phyloP scores from a whole-genome alignment of 2,113 vertebrate genomes.

The Pangasianodon hypophthalmus region DNA sequence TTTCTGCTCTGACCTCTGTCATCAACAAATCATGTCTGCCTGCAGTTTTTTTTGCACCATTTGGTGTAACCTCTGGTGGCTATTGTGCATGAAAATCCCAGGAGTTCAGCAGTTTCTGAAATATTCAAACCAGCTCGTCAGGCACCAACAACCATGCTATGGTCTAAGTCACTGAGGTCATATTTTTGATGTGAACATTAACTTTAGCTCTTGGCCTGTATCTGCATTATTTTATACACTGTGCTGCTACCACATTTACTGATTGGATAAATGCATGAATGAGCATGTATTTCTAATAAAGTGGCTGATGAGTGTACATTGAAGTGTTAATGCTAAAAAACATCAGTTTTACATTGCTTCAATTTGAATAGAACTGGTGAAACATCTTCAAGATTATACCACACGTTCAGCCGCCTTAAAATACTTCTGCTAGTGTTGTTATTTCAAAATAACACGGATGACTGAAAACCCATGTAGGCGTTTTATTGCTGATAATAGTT shows the following conservation, averaged over 20 bases:
- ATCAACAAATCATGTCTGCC: background rate
- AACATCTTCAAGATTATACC: background rate
- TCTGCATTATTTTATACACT: background rate
- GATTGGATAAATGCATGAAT: background rate
- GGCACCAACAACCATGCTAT: background rate
- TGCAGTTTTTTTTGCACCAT: background rate
- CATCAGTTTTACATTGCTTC: background rate
- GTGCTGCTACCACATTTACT: background rate
- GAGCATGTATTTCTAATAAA: background rate
- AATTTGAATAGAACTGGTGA: background rate
- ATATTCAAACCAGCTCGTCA: background rate
- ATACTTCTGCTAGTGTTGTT: background rate
- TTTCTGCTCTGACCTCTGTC: background rate
- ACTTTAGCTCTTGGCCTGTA: background rate
- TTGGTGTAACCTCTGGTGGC: background rate
- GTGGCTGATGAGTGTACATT: background rate
- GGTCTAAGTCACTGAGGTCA: background rate
- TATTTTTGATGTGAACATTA: background rate
- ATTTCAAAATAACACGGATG: background rate
- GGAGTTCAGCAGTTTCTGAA: background rate
- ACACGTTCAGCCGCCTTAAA: background rate
- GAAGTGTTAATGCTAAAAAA: background rate
- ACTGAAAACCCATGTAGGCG: background rate
- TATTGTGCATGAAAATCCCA: background rate
- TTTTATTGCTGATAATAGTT: background rate